phyloP scores from a whole-genome alignment of 2,888 invertebrate genomes.

The Monoplex corrugatus region DNA sequence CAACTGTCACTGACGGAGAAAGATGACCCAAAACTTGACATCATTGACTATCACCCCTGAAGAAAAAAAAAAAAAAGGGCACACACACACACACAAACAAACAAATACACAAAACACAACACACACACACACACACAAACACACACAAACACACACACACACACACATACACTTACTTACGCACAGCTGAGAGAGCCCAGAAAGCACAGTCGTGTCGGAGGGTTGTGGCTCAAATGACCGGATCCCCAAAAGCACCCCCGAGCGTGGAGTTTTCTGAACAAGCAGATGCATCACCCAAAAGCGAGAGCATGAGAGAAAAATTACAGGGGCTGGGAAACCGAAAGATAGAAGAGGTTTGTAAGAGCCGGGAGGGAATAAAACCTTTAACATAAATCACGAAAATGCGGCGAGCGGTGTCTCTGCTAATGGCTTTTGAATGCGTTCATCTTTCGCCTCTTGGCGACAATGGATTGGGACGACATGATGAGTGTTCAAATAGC shows the following conservation, averaged over 20 bases:
- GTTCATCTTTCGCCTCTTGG: slow-evolving; percentile 40
- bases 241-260: background rate
- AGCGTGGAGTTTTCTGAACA: background rate
- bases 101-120: no score
- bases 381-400: slow-evolving; percentile 50
- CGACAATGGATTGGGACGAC: slow-evolving; percentile 43
- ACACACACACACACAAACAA: no score
- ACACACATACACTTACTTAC: no score
- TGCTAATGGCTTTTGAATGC: slow-evolving; percentile 52
- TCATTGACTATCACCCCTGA: no score
- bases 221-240: slow-evolving; percentile 6
- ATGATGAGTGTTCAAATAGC: slow-evolving; percentile 38
- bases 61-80: no score
- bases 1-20: no score
- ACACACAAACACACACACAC: no score
- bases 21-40: no score
- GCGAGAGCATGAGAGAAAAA: slow-evolving; percentile 28
- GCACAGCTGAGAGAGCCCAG: no score
- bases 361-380: slow-evolving; percentile 46
- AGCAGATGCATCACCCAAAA: slow-evolving; percentile 36
- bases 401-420: slow-evolving; percentile 34
- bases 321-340: background rate
- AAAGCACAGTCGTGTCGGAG: background rate
- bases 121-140: no score
- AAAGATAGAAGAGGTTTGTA: slow-evolving; percentile 49